Percentiles rank a stretch among this genome's conserved stretches.
Evolutionary conservation across 2,797 vertebrate species (phyloP).

Genomic region (Eupleurogrammus muticus): DNA sequence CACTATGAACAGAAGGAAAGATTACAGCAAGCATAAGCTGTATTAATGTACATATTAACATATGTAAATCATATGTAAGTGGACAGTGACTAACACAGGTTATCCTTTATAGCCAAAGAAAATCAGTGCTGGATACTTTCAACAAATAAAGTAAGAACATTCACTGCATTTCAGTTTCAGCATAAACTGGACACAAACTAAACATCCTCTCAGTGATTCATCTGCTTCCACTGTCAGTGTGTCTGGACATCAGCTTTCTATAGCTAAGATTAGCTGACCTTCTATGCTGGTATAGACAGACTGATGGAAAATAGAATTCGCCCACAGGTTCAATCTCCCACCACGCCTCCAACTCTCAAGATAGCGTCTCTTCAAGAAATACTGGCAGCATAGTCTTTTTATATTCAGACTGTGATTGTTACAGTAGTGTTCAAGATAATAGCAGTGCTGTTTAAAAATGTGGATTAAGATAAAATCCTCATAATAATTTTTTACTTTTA

Average conservation of each 20-base stretch:
- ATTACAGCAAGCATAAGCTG: no score
- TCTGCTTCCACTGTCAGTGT: not conserved
- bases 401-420: not conserved
- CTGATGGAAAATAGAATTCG: not conserved
- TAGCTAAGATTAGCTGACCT: not conserved
- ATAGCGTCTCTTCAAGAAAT: not conserved
- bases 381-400: not conserved
- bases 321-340: not conserved
- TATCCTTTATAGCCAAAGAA: not conserved
- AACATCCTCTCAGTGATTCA: not conserved
- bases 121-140: not conserved
- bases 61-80: no score
- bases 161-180: not conserved
- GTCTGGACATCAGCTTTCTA: not conserved
- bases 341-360: not conserved
- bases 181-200: not conserved
- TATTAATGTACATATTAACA: no score
- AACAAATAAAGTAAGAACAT: not conserved
- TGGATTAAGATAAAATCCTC: no score
- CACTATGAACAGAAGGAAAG: no score
- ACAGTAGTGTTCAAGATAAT: no score
- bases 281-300: not conserved
- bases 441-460: no score
- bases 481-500: no score
- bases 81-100: no score